These are phyloP conservation scores for Aspidapion aeneum DNA, from an alignment of 2,888 invertebrate species.

Conservation along the genomic window DNA sequence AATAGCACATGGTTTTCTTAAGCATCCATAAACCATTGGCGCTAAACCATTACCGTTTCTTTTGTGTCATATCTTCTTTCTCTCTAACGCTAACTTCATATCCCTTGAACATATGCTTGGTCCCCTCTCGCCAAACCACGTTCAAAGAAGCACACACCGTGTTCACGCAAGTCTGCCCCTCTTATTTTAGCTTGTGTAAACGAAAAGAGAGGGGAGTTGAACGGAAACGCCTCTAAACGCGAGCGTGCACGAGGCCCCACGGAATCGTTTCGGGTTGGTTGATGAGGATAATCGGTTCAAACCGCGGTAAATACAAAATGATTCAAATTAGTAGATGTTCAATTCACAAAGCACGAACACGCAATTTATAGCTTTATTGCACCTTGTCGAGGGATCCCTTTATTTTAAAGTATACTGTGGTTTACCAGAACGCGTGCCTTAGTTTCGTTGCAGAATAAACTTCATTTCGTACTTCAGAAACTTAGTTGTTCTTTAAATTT, in stretches of 20 bases:
- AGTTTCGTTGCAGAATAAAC: no score
- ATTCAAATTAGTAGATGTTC: conserved; percentile 42
- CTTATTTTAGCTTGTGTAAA: not conserved
- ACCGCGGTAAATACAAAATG: conserved; percentile 39
- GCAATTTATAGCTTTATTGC: conserved; percentile 34
- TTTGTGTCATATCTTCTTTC: no score
- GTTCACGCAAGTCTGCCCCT: not conserved
- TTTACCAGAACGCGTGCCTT: no score
- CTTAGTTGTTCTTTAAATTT: no score
- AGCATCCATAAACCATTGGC: no score
- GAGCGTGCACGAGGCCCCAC: not conserved
- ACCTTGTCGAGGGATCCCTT: not conserved
- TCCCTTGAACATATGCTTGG: no score
- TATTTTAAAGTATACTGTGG: no score
- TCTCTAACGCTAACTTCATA: no score
- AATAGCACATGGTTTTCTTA: no score
- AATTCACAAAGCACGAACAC: conserved; percentile 36
- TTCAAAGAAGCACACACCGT: not conserved
- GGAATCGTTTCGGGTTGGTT: not conserved
- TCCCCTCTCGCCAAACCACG: no score
- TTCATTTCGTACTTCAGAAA: no score
- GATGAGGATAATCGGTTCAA: conserved; percentile 13
- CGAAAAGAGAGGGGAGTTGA: not conserved
- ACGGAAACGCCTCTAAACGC: not conserved
- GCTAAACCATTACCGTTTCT: no score